Evolutionary conservation across 2,888 invertebrate genomes (phyloP).

Genomic region (Siphlonurus alternatus): DNA sequence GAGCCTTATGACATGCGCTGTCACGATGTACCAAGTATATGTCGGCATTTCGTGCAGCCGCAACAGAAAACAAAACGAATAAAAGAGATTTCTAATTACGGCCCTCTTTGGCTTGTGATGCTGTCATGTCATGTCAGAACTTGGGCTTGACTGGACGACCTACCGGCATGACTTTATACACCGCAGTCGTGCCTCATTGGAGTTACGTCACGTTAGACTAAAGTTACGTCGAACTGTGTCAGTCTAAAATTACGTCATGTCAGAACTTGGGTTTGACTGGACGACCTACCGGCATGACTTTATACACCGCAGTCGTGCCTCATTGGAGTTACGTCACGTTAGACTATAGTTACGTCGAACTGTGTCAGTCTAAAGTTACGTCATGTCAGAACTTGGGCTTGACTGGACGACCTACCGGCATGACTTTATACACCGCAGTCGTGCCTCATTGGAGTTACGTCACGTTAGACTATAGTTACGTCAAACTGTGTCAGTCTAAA

Average conservation of each 20-base stretch:
- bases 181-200: not conserved
- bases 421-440: not conserved
- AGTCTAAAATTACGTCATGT: slow-evolving; percentile 10
- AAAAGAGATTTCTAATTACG: slow-evolving; percentile 9
- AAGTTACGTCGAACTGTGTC: too few species aligned
- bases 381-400: slow-evolving; percentile 7
- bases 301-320: not conserved
- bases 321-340: not conserved
- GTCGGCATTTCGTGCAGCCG: not conserved
- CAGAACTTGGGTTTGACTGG: not conserved
- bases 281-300: not conserved
- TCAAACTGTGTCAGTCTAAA: too few species aligned
- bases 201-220: not conserved
- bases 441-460: not conserved
- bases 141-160: not conserved
- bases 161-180: not conserved
- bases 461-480: too few species aligned
- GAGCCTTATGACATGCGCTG: too few species aligned
- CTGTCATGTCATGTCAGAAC: slow-evolving; percentile 9
- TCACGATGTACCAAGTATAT: too few species aligned
- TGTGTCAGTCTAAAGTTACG: too few species aligned
- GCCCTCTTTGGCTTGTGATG: slow-evolving; percentile 1
- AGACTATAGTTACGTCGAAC: too few species aligned
- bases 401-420: not conserved
- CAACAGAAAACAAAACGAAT: not conserved